A percentile compares a stretch with the other conserved stretches of the same genome.
These are phyloP conservation scores for Drosophila leontia DNA, from an alignment of 1,140 invertebrate species.

Conservation along the genomic window DNA sequence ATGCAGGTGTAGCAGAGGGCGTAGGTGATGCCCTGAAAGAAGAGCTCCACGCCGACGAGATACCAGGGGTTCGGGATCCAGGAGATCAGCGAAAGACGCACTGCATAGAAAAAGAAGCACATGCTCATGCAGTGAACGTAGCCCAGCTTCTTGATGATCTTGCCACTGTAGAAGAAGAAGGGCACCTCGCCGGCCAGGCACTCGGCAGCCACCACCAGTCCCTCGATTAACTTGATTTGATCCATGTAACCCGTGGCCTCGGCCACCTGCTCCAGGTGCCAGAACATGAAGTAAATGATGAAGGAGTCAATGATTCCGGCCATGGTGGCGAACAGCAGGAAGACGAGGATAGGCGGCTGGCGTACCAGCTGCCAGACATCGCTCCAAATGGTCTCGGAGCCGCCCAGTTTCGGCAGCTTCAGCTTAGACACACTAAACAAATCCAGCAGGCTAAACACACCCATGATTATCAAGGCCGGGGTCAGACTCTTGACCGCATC, in stretches of 20 bases:
- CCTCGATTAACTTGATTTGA: slow-evolving; percentile 91
- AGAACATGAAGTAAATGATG: slow-evolving; percentile 92
- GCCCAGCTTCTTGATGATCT: slow-evolving; percentile 89
- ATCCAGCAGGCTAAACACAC: slow-evolving; percentile 88
- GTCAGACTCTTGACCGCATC: slow-evolving; percentile 88
- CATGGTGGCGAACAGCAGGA: slow-evolving; percentile 89
- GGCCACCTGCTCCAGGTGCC: slow-evolving; percentile 91
- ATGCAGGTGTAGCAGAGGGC: slow-evolving; percentile 92
- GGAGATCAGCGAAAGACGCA: slow-evolving; percentile 89
- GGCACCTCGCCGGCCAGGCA: slow-evolving; percentile 91
- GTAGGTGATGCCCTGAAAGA: slow-evolving; percentile 92
- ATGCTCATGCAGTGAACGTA: slow-evolving; percentile 90
- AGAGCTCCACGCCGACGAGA: slow-evolving; percentile 89
- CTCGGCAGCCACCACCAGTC: slow-evolving; percentile 90
- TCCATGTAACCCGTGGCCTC: slow-evolving; percentile 86
- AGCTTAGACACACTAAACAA: slow-evolving; percentile 87
- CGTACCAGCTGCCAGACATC: slow-evolving; percentile 87
- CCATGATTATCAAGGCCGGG: slow-evolving; percentile 89
- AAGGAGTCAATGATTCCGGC: slow-evolving; percentile 91
- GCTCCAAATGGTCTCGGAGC: slow-evolving; percentile 88
- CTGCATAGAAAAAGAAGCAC: slow-evolving; percentile 89
- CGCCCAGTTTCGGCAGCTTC: slow-evolving; percentile 88
- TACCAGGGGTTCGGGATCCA: slow-evolving; percentile 91
- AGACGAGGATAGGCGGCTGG: slow-evolving; percentile 88
- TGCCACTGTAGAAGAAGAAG: slow-evolving; percentile 90